Conservation (phyloP, 2,888 invertebrate species). For the Ectobius pallidus region DNA sequence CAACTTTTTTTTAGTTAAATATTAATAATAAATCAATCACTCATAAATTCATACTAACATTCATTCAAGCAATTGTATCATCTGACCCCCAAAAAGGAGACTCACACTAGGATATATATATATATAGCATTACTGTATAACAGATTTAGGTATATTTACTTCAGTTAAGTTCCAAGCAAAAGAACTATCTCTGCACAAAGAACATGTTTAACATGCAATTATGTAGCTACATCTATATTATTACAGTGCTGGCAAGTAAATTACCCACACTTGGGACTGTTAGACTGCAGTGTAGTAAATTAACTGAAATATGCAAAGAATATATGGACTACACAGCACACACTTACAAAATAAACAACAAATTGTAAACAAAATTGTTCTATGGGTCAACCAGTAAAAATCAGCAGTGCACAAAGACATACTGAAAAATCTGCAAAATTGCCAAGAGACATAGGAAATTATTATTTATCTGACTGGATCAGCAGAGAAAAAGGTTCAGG, state of each 20-base stretch:
- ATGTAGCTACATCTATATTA: conserved; percentile 36
- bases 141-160: conserved; percentile 42
- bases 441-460: too few relatives aligned
- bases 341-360: background rate
- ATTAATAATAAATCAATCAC: background rate
- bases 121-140: conserved; percentile 42
- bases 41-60: background rate
- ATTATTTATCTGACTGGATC: too few relatives aligned
- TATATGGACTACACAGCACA: background rate
- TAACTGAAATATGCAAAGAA: background rate
- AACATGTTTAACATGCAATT: conserved; percentile 46
- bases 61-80: background rate
- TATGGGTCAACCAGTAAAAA: too few relatives aligned
- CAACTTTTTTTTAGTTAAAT: background rate
- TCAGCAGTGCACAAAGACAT: too few relatives aligned
- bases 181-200: conserved; percentile 45
- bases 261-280: conserved; percentile 32
- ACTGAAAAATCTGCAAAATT: too few relatives aligned
- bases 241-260: conserved; percentile 29
- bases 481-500: too few relatives aligned
- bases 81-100: conserved; percentile 38
- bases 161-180: conserved; percentile 45
- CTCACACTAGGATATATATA: conserved; percentile 25
- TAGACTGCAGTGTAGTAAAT: conserved; percentile 7
- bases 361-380: background rate